Percentiles rank a stretch among this genome's conserved stretches.
phyloP scores from a whole-genome alignment of 2,113 vertebrate species.

The Callorhinus ursinus region DNA sequence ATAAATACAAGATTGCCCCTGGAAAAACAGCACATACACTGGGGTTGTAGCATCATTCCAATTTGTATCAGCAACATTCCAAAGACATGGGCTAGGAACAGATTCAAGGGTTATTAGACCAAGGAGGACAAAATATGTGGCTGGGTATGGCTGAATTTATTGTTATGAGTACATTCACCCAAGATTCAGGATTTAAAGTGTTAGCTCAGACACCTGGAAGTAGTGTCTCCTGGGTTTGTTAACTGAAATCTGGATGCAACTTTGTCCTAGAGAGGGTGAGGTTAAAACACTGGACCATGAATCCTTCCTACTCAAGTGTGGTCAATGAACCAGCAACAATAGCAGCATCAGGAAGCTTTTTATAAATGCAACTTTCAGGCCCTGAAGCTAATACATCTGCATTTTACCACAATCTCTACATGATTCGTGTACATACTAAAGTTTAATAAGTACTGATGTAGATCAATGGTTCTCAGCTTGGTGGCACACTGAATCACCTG shows the following conservation, averaged over 20 bases:
- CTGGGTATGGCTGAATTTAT: not conserved
- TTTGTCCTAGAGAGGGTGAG: not conserved
- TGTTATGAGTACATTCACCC: not conserved
- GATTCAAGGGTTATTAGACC: not conserved
- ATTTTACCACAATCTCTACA: not conserved
- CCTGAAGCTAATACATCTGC: not conserved
- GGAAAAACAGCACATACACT: not conserved
- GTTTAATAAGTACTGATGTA: not conserved
- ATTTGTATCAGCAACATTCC: not conserved
- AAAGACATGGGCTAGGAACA: not conserved
- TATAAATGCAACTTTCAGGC: not conserved
- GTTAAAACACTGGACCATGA: not conserved
- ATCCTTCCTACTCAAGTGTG: not conserved
- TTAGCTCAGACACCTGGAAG: not conserved
- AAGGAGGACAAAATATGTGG: not conserved
- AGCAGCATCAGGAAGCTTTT: not conserved
- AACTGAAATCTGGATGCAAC: not conserved
- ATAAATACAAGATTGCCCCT: not conserved
- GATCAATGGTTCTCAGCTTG: not conserved
- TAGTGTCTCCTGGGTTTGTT: not conserved
- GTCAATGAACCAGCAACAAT: not conserved
- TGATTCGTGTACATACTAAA: not conserved
- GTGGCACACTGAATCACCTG: not conserved
- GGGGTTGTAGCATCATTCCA: not conserved
- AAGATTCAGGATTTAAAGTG: conserved; percentile 22